Evolutionary conservation across 1,140 invertebrate genomes (phyloP), one percentile per base, ranked within the genome.

Genomic region (Chlorops oryzae): DNA sequence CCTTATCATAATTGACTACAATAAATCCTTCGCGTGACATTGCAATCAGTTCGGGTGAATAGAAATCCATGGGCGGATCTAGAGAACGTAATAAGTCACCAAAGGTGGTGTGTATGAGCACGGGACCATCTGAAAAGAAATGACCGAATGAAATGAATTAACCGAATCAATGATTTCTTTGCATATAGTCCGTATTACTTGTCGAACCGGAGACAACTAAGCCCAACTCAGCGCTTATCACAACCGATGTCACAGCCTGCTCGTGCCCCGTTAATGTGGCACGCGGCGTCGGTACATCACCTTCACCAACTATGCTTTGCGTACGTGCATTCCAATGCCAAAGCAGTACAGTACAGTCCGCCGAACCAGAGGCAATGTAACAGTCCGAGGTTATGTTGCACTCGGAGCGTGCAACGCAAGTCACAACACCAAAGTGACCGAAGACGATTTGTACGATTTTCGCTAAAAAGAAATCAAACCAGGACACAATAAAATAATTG

Each of bases 241-340:
- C 90, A 50, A 98, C 90, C 62, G 88, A 91, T 35, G 90, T 90
- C 37, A 99, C 89, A 38, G 93, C 85, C 60, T 94, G 87, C 65
- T 98, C 92, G 73, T 99, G 96, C 1, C 96, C 97, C 1, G 95
- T 98, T 0, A 99, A 76, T 2, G 95, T 96, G 2, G 95, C 93
- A 52, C 94, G 80, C 1, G 96, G 96, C 23, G 93, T 93, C 2
- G 96, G 95, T 39, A 87, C 80, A 65, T 98, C 89, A 12, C 88
- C 90, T 72, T 99, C 96, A 4, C 96, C 96, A 28, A 98, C 90
- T 60, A 99, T 94, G 40, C 90, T 92, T 71, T 96, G 92, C 35
- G 90, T 92, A 40, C 94, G 81, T 1, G 93, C 92, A 66, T 90
- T 98, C 92, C 96, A 99, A 62, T 98, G 95, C 96, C 96, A 99